Evolutionary conservation across 2,113 vertebrate species (phyloP).

Genomic region (Petrocephalus microphthalmus): DNA sequence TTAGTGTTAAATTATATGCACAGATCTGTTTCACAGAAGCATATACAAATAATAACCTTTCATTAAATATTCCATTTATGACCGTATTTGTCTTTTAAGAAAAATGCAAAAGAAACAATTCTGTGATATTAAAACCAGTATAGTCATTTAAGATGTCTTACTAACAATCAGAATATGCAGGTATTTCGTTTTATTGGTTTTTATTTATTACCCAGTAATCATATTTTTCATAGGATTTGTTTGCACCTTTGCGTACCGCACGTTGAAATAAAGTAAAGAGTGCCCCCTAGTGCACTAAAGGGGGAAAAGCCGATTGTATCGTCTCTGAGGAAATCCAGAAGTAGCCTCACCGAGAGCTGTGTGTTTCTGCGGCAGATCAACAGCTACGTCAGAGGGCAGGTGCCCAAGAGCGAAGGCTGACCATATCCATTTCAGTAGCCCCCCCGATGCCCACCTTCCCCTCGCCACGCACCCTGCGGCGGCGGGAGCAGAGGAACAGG

Average conservation of each 20-base stretch:
- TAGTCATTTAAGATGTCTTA: neutral
- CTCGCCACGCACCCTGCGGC: slow-evolving; percentile 71
- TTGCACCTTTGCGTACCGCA: neutral
- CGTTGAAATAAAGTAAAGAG: slow-evolving; percentile 13
- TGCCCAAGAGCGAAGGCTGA: slow-evolving; percentile 74
- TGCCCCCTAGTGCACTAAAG: slow-evolving; percentile 32
- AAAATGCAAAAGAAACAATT: neutral
- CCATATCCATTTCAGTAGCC: slow-evolving; percentile 70
- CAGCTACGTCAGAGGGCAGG: slow-evolving; percentile 69
- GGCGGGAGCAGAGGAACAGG: slow-evolving; percentile 72
- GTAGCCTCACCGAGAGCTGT: neutral
- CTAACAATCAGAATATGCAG: neutral
- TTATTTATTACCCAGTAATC: neutral
- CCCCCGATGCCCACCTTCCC: slow-evolving; percentile 86
- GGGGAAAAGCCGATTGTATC: neutral
- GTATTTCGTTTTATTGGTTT: neutral
- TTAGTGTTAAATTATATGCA: neutral
- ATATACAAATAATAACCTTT: neutral
- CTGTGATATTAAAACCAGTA: neutral
- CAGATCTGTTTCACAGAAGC: neutral
- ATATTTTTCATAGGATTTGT: neutral
- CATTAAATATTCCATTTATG: neutral
- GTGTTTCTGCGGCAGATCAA: slow-evolving; percentile 49
- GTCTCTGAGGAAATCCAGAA: neutral
- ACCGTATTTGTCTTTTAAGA: neutral